Evolutionary conservation across 2,888 invertebrate species (phyloP).

Genomic region (Eumacrocentrus americanus): DNA sequence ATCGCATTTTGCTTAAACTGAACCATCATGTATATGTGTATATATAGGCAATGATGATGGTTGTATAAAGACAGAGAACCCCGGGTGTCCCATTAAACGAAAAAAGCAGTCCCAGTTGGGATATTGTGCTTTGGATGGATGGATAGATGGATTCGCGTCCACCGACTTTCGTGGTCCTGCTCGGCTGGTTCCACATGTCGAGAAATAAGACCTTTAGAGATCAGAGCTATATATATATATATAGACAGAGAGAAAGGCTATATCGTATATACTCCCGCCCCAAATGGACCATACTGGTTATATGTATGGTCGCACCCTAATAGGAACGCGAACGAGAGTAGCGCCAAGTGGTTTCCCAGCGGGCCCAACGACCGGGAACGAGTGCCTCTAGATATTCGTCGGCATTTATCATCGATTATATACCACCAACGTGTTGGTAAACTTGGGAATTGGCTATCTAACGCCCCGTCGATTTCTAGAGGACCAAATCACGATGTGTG

Average conservation of each 20-base stretch:
- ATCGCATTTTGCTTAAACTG: constrained; percentile 21
- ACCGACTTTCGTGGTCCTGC: constrained; percentile 51
- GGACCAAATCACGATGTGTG: neutral
- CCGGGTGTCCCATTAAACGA: constrained; percentile 53
- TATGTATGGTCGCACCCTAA: constrained; percentile 44
- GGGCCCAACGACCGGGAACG: constrained; percentile 44
- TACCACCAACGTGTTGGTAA: constrained; percentile 26
- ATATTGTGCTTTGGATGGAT: constrained; percentile 48
- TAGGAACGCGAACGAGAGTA: constrained; percentile 44
- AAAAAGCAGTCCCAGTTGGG: constrained; percentile 58
- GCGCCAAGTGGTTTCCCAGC: constrained; percentile 52
- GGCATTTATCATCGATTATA: constrained; percentile 57
- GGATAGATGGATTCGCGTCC: constrained; percentile 48
- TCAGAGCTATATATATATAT: constrained; percentile 28
- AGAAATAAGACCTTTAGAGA: constrained; percentile 27
- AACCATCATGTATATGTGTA: constrained; percentile 23
- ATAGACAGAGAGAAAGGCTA: neutral
- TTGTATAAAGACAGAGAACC: constrained; percentile 30
- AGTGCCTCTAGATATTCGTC: constrained; percentile 45
- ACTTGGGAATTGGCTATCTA: constrained; percentile 31
- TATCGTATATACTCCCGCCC: constrained; percentile 52
- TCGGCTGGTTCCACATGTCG: constrained; percentile 61
- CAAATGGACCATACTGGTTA: constrained; percentile 50
- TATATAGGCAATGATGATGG: constrained; percentile 19
- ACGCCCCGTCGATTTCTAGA: constrained; percentile 23